Percentiles rank a stretch among this genome's conserved stretches.
These are phyloP conservation scores for Lasiommata megera DNA, from an alignment of 2,888 invertebrate genomes.

Conservation along the genomic window DNA sequence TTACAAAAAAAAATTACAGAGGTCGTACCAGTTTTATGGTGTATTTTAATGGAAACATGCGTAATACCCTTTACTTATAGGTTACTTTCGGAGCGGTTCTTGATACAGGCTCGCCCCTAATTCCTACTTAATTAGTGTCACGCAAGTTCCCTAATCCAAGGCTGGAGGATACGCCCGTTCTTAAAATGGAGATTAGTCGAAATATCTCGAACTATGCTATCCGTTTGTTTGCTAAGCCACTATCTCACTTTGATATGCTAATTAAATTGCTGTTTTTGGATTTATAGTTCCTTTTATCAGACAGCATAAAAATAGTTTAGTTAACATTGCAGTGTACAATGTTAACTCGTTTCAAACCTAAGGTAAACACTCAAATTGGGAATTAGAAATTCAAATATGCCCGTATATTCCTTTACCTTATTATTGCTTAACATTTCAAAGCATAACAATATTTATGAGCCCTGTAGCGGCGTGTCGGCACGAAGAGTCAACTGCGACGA, in stretches of 20 bases:
- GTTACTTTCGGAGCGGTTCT: slow-evolving; percentile 74
- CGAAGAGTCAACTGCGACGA: slow-evolving; percentile 70
- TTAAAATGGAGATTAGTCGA: slow-evolving; percentile 79
- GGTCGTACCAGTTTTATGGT: background rate
- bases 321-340: background rate
- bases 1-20: background rate
- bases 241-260: slow-evolving; percentile 40
- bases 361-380: slow-evolving; percentile 1
- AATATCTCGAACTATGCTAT: slow-evolving; percentile 77
- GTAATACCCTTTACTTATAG: slow-evolving; percentile 79
- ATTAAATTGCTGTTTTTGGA: slow-evolving; percentile 20
- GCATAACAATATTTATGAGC: slow-evolving; percentile 57
- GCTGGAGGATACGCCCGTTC: slow-evolving; percentile 77
- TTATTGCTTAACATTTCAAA: slow-evolving; percentile 25
- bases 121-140: slow-evolving; percentile 81
- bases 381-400: slow-evolving; percentile 11
- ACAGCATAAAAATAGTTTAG: background rate
- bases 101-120: slow-evolving; percentile 78
- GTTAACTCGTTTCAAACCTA: background rate
- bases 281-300: background rate
- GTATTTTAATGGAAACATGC: slow-evolving; percentile 43
- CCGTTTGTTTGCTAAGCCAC: slow-evolving; percentile 63
- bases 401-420: slow-evolving; percentile 11
- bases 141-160: slow-evolving; percentile 80
- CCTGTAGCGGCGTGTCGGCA: slow-evolving; percentile 68